These are phyloP conservation scores for Octodonta nipae DNA, from an alignment of 2,888 invertebrate genomes.

Conservation along the genomic window DNA sequence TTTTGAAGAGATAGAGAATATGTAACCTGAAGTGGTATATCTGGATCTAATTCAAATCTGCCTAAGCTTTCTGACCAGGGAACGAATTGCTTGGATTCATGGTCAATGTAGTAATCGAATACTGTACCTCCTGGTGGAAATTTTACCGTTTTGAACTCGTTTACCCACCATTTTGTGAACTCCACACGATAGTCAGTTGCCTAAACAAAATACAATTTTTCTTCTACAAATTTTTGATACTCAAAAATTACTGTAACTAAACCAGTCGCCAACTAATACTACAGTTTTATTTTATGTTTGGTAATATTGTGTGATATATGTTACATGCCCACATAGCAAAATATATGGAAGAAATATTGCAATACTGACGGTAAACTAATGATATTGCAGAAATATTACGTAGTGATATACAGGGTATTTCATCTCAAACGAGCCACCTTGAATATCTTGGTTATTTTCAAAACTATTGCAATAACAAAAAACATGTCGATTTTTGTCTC, in stretches of 20 bases:
- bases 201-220: conserved; percentile 19
- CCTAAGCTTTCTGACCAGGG: conserved; percentile 82
- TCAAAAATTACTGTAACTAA: conserved; percentile 1
- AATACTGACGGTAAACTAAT: too few relatives aligned
- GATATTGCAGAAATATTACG: too few relatives aligned
- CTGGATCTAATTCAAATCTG: conserved; percentile 82
- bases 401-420: too few relatives aligned
- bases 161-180: conserved; percentile 95
- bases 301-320: too few relatives aligned
- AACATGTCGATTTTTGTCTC: too few relatives aligned
- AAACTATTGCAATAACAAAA: too few relatives aligned
- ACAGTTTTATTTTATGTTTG: too few relatives aligned
- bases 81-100: conserved; percentile 77
- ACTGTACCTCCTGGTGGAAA: conserved; percentile 85
- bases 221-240: neutral
- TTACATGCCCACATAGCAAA: too few relatives aligned
- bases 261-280: too few relatives aligned
- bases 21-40: conserved; percentile 77
- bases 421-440: too few relatives aligned
- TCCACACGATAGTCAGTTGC: conserved; percentile 60
- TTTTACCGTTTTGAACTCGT: conserved; percentile 88
- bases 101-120: conserved; percentile 87
- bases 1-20: neutral
- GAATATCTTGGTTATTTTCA: too few relatives aligned
- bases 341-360: too few relatives aligned